These are phyloP conservation scores for Trimorus sp. DNA, from an alignment of 2,888 invertebrate species.

Conservation along the genomic window DNA sequence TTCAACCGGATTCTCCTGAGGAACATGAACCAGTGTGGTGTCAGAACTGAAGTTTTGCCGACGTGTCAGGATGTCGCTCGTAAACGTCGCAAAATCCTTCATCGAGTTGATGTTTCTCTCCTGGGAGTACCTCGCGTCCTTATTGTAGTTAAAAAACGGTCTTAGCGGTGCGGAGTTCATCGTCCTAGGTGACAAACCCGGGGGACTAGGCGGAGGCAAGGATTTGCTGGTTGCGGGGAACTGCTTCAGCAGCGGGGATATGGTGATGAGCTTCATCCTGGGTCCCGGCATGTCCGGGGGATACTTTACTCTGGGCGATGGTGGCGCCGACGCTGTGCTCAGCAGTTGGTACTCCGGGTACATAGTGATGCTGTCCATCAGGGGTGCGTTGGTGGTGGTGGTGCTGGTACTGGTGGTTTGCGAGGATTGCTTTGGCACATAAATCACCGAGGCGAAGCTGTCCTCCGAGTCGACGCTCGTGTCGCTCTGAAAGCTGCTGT, in stretches of 20 bases:
- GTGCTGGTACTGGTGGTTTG: conserved; percentile 79
- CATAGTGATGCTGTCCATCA: conserved; percentile 65
- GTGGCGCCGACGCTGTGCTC: conserved; percentile 88
- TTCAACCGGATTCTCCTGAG: conserved; percentile 19
- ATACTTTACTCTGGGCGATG: conserved; percentile 88
- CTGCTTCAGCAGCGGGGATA: conserved; percentile 83
- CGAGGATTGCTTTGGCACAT: conserved; percentile 88
- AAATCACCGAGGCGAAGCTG: conserved; percentile 96
- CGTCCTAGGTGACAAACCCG: conserved; percentile 76
- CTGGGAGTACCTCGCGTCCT: conserved; percentile 38
- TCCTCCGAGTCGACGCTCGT: conserved; percentile 97
- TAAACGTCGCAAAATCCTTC: conserved; percentile 36
- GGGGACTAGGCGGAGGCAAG: conserved; percentile 80
- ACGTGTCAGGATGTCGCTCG: conserved; percentile 32
- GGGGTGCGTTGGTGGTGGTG: conserved; percentile 79
- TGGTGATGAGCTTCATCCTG: conserved; percentile 85
- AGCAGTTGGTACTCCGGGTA: conserved; percentile 83
- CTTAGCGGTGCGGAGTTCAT: conserved; percentile 67
- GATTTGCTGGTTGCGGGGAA: conserved; percentile 85
- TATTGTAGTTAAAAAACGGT: conserved; percentile 69
- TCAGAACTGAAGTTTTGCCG: conserved; percentile 34
- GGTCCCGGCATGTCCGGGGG: conserved; percentile 87
- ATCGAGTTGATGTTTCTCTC: conserved; percentile 44
- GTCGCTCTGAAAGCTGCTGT: conserved; percentile 95
- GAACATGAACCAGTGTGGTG: conserved; percentile 27